Evolutionary conservation across 2,888 invertebrate species (phyloP).

Genomic region (Synergus umbraculus): DNA sequence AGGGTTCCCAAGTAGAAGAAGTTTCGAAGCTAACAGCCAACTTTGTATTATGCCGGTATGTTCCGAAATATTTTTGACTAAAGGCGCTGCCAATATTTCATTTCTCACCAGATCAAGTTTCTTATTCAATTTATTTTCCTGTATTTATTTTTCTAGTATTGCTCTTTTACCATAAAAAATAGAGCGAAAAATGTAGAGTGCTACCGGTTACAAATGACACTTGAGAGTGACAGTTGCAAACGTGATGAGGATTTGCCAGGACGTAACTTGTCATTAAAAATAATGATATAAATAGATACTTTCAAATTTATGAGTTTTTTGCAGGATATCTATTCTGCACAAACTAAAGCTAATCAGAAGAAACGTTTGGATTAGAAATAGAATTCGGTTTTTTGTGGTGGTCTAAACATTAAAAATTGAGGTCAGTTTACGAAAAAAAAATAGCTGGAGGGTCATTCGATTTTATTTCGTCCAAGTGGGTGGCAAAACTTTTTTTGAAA

Average conservation of each 20-base stretch:
- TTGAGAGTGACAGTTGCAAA: background rate
- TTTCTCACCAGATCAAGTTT: background rate
- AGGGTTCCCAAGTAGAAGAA: background rate
- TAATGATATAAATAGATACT: background rate
- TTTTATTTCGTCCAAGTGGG: too few species aligned
- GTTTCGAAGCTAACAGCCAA: background rate
- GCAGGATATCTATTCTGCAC: background rate
- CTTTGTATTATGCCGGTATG: conserved; percentile 36
- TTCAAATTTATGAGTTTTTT: background rate
- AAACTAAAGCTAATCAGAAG: conserved; percentile 6
- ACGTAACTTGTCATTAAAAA: background rate
- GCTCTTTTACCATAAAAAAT: background rate
- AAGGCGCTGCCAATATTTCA: background rate
- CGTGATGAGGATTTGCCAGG: background rate
- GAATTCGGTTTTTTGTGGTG: background rate
- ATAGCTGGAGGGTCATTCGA: too few species aligned
- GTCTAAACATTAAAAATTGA: too few species aligned
- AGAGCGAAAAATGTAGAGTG: background rate
- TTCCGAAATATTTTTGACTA: background rate
- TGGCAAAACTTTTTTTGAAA: too few species aligned
- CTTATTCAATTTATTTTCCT: background rate
- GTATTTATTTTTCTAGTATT: background rate
- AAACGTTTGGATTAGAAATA: background rate
- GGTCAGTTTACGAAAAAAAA: too few species aligned
- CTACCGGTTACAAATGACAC: conserved; percentile 21